phyloP scores from a whole-genome alignment of 2,113 vertebrate genomes.

The Eublepharis macularius region DNA sequence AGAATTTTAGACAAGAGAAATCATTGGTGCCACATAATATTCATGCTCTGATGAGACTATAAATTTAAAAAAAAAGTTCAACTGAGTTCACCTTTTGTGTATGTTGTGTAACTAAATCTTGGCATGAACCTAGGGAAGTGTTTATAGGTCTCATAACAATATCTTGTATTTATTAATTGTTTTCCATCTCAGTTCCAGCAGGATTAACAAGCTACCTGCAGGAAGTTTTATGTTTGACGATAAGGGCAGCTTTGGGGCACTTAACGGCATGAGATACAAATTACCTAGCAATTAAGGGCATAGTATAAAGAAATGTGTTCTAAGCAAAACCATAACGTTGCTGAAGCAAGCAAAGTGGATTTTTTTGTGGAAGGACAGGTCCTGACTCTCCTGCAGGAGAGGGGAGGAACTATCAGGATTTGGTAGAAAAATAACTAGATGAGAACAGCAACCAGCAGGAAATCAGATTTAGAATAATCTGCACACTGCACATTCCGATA shows the following conservation, averaged over 20 bases:
- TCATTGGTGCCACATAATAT: neutral
- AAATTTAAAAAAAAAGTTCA: neutral
- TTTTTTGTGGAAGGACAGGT: neutral
- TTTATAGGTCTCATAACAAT: constrained; percentile 50
- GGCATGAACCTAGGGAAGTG: constrained; percentile 20
- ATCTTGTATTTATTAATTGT: constrained; percentile 39
- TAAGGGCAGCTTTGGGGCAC: neutral
- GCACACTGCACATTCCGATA: constrained; percentile 26
- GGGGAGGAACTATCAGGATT: constrained; percentile 8
- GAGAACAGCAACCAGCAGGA: neutral
- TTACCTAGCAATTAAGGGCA: constrained; percentile 16
- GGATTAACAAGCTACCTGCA: constrained; percentile 29
- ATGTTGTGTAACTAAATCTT: constrained; percentile 18
- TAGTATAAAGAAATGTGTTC: constrained; percentile 25
- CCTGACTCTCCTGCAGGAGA: neutral
- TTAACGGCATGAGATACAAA: neutral
- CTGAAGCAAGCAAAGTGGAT: constrained; percentile 12
- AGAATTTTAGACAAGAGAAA: neutral
- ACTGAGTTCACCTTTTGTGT: neutral
- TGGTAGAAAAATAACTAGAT: neutral
- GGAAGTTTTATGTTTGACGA: neutral
- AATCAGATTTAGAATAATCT: neutral
- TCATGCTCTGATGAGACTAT: neutral
- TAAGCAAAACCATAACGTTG: neutral
- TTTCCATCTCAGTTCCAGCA: constrained; percentile 35